Conservation (phyloP, 1,140 invertebrate genomes). For the Catajapyx aquilonaris region DNA sequence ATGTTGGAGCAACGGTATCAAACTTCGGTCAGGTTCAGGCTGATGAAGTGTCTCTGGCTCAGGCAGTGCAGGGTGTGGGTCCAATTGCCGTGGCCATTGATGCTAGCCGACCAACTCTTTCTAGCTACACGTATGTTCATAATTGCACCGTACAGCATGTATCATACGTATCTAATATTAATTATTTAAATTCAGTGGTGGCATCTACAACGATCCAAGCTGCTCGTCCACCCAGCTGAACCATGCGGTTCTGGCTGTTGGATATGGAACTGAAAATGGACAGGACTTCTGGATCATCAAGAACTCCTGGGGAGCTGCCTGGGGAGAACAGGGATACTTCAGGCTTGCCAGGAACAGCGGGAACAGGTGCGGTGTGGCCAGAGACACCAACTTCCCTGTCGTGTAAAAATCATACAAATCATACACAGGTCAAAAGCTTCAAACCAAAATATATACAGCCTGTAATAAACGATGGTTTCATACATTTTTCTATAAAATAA, state of each 20-base stretch:
- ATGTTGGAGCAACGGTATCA: conserved; percentile 62
- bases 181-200: no score
- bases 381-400: conserved; percentile 59
- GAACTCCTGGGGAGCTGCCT: conserved; percentile 61
- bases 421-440: no score
- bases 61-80: conserved; percentile 69
- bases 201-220: conserved; percentile 39
- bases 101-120: conserved; percentile 55
- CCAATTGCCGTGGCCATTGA: conserved; percentile 85
- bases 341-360: conserved; percentile 68
- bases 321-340: conserved; percentile 75
- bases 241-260: conserved; percentile 71
- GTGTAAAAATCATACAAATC: no score
- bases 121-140: conserved; percentile 63
- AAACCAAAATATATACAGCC: no score
- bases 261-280: conserved; percentile 46
- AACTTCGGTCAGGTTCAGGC: conserved; percentile 62
- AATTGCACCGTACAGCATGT: no score
- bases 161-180: no score
- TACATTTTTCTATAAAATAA: no score
- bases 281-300: conserved; percentile 66
- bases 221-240: conserved; percentile 54
- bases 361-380: conserved; percentile 80
- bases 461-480: no score
- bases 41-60: conserved; percentile 42